Base-by-base conservation (phyloP, 2,113 vertebrate species). In the Colossoma macropomum region DNA sequence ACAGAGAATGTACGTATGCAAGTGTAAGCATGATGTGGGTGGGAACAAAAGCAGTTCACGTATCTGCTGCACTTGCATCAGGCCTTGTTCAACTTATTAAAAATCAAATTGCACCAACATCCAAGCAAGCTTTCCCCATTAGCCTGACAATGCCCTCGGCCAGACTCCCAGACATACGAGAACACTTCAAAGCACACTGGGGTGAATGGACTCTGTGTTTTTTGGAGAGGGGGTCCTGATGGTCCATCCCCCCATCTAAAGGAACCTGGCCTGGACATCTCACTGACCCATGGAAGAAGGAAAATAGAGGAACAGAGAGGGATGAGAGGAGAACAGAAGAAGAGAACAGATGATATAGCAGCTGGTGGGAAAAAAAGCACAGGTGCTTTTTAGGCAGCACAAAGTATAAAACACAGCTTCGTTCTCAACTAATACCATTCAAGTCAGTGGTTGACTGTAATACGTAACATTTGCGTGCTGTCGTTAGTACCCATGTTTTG, bases 191-290 rank as follows among this genome's bases (percentile, higher is more conserved):
- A 87, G 86, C 65, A 56, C 45, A 48, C 62, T 34, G 11, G 54
- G 75, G 75, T 87, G 86, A 87, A 87, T 87, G 45, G 86, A 63
- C 62, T 81, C 74, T 75, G 83, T 87, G 79, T 85, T 84, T 76
- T 82, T 73, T 32, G 15, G 66, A 3, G 16, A 59, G 74, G 78
- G 79, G 79, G 69, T 63, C 25, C 79, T 71, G 86, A 75, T 84
- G 75, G 75, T 84, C 71, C 60, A 54, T 77, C 65, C 60, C 77
- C 85, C 74, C 52, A 56, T 81, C 70, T 84, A 81, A 63, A 84
- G 69, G 52, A 75, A 77, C 45, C 48, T 21, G 54, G 78, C 32
- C 19, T 75, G 75, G 70, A n/a, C 62, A 83, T 84, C 75, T 84
- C 69, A 23, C 74, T 86, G 85, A 86, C 79, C 85, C 81, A 84